Percentiles rank a stretch among this genome's conserved stretches.
These are phyloP conservation scores for Nymphalis polychloros DNA, from an alignment of 2,888 invertebrate species.

Conservation along the genomic window DNA sequence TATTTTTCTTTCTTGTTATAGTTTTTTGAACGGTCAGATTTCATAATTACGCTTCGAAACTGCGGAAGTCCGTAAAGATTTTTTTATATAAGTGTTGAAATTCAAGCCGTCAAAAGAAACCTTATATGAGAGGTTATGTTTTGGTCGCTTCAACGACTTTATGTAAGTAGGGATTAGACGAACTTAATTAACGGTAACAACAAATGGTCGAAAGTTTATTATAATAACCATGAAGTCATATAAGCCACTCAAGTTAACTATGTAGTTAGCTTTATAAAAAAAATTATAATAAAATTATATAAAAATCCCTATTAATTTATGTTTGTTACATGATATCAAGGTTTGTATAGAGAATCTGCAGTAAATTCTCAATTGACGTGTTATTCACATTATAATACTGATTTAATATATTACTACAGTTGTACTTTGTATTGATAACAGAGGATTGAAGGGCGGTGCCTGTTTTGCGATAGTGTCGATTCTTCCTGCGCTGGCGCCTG, in stretches of 20 bases:
- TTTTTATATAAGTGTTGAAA: slow-evolving; percentile 25
- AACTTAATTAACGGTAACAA: slow-evolving; percentile 17
- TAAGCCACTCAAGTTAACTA: background rate
- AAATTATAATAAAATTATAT: background rate
- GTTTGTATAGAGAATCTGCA: background rate
- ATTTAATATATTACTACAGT: slow-evolving; percentile 7
- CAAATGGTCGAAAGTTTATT: background rate
- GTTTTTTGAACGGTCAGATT: slow-evolving; percentile 20
- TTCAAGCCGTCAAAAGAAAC: slow-evolving; percentile 24
- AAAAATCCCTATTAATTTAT: background rate
- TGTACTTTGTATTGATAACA: slow-evolving; percentile 22
- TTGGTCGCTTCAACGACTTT: slow-evolving; percentile 16
- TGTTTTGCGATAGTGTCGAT: slow-evolving; percentile 48
- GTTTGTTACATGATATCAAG: background rate
- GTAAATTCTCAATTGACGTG: background rate
- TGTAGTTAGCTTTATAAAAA: background rate
- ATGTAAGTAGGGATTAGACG: slow-evolving; percentile 26
- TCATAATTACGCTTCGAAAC: slow-evolving; percentile 24
- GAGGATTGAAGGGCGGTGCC: slow-evolving; percentile 37
- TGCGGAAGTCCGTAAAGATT: slow-evolving; percentile 26
- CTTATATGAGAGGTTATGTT: slow-evolving; percentile 14
- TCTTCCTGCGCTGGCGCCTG: slow-evolving; percentile 48
- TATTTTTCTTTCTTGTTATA: slow-evolving; percentile 34
- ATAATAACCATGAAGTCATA: background rate
- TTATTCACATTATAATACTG: background rate